Base-by-base conservation (phyloP, 2,113 vertebrate genomes). In the Lucifuga dentata region DNA sequence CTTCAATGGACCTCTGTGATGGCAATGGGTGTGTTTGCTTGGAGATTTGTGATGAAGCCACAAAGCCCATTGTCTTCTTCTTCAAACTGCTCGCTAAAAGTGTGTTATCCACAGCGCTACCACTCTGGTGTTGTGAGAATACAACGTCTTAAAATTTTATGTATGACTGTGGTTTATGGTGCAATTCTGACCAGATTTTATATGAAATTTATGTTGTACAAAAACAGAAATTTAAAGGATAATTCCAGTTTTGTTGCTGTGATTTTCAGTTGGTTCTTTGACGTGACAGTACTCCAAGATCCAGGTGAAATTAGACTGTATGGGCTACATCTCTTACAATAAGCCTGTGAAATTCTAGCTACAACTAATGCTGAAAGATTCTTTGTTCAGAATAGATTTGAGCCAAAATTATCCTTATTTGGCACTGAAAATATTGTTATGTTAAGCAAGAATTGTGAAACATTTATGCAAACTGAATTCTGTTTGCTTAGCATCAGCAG, bases 161-260 rank as follows among this genome's bases (percentile, higher is more conserved):
- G 33, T 51, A 26, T 60, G 33, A 69, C 45, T 19, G 57, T 40
- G 76, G 23, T 46, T 51, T 58, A 33, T 59, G 51, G 53, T 62
- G 68, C 63, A 43, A 2, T 48, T 73, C 68, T 7, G 52, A 82
- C 73, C 73, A 64, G 77, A 68, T 65, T 56, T 43, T 46, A 16
- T 2, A 1, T 20, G 9, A 10, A 8, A 60, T 12, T 43, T 66
- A 21, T n/a, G 15, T 70, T 11, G 45, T 56, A 53, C 16, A 64
- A 44, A 57, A n/a, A 19, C 43, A 39, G 11, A 50, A 46, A 48
- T 8, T 21, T 1, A 15, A 13, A 7, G 39, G 23, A 8, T 39
- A 8, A 24, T 9, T 69, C 12, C 32, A 12, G 19, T 41, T 60
- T 36, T 55, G 24, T 20, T 68, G 53, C 43, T 73, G 33, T 67